A percentile compares a stretch with the other conserved stretches of the same genome.
These are phyloP conservation scores for Strigops habroptila DNA, from an alignment of 2,113 vertebrate genomes.

Conservation along the genomic window DNA sequence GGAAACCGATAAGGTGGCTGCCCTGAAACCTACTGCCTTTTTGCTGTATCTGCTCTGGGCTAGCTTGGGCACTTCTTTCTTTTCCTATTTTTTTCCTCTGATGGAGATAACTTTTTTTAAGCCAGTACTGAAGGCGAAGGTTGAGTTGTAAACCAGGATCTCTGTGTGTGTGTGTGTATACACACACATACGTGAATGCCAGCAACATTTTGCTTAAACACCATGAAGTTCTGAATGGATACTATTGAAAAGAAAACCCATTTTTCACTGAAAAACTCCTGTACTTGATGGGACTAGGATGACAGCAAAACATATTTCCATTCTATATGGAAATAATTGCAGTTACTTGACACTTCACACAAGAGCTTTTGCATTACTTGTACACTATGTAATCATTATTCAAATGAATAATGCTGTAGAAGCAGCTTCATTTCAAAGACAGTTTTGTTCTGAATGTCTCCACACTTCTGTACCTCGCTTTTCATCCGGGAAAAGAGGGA, in stretches of 20 bases:
- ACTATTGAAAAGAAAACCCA: not conserved
- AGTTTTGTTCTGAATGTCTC: not conserved
- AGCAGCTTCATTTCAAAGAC: not conserved
- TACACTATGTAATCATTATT: not conserved
- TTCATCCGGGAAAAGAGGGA: not conserved
- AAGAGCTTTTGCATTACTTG: not conserved
- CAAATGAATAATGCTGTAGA: not conserved
- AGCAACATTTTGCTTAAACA: not conserved
- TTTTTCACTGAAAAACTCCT: not conserved
- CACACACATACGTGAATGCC: not conserved
- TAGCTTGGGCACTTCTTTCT: conserved; percentile 25
- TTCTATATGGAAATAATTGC: not conserved
- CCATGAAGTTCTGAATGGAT: not conserved
- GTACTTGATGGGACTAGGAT: not conserved
- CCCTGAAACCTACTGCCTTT: conserved; percentile 61
- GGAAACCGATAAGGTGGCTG: conserved; percentile 72
- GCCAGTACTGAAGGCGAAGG: not conserved
- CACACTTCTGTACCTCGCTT: not conserved
- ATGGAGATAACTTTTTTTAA: not conserved
- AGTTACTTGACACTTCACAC: not conserved
- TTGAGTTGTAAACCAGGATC: not conserved
- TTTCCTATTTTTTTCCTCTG: not conserved
- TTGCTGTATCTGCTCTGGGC: conserved; percentile 16
- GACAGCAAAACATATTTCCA: not conserved
- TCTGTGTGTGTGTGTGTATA: not conserved